phyloP scores from a whole-genome alignment of 2,888 invertebrate genomes.

The Ariolimax columbianus region DNA sequence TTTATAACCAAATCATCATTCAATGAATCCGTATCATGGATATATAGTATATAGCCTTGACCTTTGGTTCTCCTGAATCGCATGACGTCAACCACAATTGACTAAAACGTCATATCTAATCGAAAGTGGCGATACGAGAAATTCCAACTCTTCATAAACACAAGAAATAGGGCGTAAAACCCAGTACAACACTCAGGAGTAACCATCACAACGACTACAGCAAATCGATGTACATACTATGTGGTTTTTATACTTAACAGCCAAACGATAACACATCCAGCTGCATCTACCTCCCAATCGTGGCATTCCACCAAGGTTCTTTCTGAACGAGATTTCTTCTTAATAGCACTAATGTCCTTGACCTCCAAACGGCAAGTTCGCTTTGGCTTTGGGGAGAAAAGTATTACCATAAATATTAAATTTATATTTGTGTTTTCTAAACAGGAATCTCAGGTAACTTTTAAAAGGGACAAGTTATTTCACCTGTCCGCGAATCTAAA shows the following conservation, averaged over 20 bases:
- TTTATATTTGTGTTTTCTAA: not conserved
- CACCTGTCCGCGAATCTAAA: not conserved
- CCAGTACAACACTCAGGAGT: not conserved
- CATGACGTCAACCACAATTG: no score
- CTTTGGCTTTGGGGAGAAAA: slow-evolving; percentile 51
- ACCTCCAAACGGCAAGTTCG: slow-evolving; percentile 63
- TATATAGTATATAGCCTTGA: no score
- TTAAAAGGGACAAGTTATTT: not conserved
- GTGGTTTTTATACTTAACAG: not conserved
- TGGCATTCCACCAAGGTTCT: slow-evolving; percentile 25
- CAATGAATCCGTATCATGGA: no score
- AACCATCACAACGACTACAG: not conserved
- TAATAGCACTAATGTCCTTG: slow-evolving; percentile 56
- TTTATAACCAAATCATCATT: no score
- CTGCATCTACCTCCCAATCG: not conserved
- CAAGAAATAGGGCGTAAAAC: not conserved
- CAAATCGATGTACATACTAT: not conserved
- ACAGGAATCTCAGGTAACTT: not conserved
- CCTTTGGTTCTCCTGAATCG: no score
- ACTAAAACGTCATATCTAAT: no score
- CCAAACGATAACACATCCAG: not conserved
- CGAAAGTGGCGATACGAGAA: not conserved
- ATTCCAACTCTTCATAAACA: not conserved
- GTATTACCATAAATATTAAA: not conserved
- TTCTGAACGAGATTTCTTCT: slow-evolving; percentile 49